Percentiles rank a stretch among this genome's conserved stretches.
Conservation (phyloP, 2,113 vertebrate genomes). For the Cichladusa arquata region DNA sequence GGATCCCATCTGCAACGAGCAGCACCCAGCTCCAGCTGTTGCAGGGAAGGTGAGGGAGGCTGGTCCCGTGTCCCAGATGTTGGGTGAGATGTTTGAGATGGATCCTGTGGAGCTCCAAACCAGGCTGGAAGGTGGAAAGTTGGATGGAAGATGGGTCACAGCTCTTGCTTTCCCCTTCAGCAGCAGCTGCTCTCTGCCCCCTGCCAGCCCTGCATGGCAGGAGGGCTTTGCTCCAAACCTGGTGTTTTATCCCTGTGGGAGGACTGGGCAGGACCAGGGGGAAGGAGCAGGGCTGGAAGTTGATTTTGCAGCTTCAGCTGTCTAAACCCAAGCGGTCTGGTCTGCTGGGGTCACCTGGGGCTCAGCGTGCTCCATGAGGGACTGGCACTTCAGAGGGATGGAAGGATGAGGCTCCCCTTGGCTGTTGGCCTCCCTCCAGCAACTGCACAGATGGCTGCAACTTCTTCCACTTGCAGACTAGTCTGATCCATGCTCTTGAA, state of each 20-base stretch:
- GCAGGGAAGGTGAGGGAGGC: background rate
- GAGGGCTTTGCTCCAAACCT: background rate
- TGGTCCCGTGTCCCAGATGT: background rate
- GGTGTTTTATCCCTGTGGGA: fast-evolving
- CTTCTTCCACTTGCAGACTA: background rate
- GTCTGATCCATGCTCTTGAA: background rate
- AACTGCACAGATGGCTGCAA: constrained; percentile 10
- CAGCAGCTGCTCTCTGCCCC: background rate
- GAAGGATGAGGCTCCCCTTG: background rate
- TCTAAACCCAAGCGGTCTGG: background rate
- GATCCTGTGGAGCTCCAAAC: background rate
- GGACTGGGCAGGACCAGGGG: background rate
- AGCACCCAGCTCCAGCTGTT: background rate
- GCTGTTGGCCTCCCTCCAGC: constrained; percentile 14
- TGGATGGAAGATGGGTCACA: fast-evolving
- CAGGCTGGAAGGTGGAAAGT: background rate
- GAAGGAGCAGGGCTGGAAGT: background rate
- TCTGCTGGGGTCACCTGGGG: background rate
- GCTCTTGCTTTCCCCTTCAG: background rate
- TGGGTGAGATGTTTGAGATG: background rate
- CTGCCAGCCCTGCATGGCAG: background rate
- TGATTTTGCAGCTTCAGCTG: background rate
- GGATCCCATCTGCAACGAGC: background rate
- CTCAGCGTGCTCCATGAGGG: background rate
- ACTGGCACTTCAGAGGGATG: background rate